Conservation (phyloP, 2,113 vertebrate genomes). For the Poeciliopsis retropinna region DNA sequence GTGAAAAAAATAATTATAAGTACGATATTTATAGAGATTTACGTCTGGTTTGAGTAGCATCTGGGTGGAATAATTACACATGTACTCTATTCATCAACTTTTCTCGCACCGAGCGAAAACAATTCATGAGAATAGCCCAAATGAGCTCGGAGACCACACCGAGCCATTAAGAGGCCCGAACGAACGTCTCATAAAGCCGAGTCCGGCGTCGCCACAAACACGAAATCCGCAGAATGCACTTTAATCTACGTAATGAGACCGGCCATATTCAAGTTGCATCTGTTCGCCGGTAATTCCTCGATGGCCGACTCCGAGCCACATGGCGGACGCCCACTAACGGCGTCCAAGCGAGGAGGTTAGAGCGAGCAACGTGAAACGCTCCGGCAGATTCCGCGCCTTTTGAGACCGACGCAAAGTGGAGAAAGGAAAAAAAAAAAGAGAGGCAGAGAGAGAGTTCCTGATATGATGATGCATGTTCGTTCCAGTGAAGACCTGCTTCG, state of each 20-base stretch:
- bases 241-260: slow-evolving; percentile 60
- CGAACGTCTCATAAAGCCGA: slow-evolving; percentile 38
- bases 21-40: slow-evolving; percentile 29
- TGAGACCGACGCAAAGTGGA: slow-evolving; percentile 16
- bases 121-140: slow-evolving; percentile 55
- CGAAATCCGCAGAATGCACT: slow-evolving; percentile 51
- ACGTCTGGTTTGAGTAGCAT: slow-evolving; percentile 41
- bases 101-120: slow-evolving; percentile 52
- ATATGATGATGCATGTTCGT: slow-evolving; percentile 29
- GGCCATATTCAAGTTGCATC: slow-evolving; percentile 63
- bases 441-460: background rate
- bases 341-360: slow-evolving; percentile 35
- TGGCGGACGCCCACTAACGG: slow-evolving; percentile 28
- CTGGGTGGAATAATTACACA: slow-evolving; percentile 50
- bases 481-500: slow-evolving; percentile 25
- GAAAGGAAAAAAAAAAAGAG: too few relatives aligned
- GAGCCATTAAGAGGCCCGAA: slow-evolving; percentile 30
- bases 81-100: slow-evolving; percentile 48
- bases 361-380: slow-evolving; percentile 45
- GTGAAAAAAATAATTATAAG: slow-evolving; percentile 16
- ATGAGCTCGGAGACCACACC: slow-evolving; percentile 46
- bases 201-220: slow-evolving; percentile 41
- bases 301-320: slow-evolving; percentile 40
- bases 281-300: slow-evolving; percentile 65
- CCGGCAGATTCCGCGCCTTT: slow-evolving; percentile 27